Evolutionary conservation across 2,888 invertebrate species (phyloP).

Genomic region (Buathra laborator): DNA sequence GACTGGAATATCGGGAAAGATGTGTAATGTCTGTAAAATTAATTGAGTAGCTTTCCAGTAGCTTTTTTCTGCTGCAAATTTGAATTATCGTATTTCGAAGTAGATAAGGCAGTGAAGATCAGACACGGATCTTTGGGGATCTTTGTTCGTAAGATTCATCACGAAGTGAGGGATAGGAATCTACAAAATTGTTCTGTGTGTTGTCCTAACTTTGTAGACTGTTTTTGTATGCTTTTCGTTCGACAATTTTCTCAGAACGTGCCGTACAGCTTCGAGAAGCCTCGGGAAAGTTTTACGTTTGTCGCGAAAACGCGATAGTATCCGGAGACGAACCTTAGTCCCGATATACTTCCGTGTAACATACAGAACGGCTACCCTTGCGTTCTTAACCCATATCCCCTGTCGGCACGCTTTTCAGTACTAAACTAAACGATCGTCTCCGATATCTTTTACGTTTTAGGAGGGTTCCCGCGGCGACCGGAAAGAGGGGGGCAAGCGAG

Average conservation of each 20-base stretch:
- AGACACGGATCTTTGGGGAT: not conserved
- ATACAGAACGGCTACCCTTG: not conserved
- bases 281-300: slow-evolving; percentile 36
- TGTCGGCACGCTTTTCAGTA: not conserved
- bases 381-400: not conserved
- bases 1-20: too few relatives aligned
- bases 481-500: slow-evolving; percentile 94
- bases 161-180: not conserved
- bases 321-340: not conserved
- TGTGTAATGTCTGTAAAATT: too few relatives aligned
- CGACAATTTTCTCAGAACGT: slow-evolving; percentile 18
- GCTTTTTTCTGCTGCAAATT: too few relatives aligned
- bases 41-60: too few relatives aligned
- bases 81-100: not conserved
- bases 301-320: slow-evolving; percentile 8
- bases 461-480: slow-evolving; percentile 88
- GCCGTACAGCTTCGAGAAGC: slow-evolving; percentile 6
- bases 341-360: not conserved
- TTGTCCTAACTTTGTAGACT: not conserved
- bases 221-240: not conserved
- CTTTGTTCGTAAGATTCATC: slow-evolving; percentile 12
- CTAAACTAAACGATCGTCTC: slow-evolving; percentile 41
- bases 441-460: slow-evolving; percentile 79
- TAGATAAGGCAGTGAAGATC: slow-evolving; percentile 1
- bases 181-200: slow-evolving; percentile 17